A percentile compares a stretch with the other conserved stretches of the same genome.
Evolutionary conservation across 53 echinoderm and acorn worm genomes (phyloP).

Genomic region (Pentamera pediparva): DNA sequence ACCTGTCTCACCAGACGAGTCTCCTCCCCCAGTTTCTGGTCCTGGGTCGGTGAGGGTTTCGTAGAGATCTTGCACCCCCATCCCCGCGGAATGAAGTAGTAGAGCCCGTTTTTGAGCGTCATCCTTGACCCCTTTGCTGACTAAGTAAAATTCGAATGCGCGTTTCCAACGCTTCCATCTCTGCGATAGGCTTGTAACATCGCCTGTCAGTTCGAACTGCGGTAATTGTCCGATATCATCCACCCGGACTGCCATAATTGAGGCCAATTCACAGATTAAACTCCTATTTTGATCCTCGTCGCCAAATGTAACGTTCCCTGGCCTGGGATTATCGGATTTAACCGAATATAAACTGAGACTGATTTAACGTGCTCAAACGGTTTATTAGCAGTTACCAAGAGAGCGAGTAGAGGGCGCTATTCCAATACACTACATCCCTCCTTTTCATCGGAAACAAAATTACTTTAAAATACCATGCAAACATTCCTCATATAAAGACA

Average conservation of each 20-base stretch:
- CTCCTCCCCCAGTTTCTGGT: background rate
- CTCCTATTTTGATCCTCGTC: background rate
- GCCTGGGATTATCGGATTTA: too few relatives aligned
- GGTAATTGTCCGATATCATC: background rate
- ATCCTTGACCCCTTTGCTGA: constrained; percentile 21
- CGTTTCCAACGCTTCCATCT: constrained; percentile 29
- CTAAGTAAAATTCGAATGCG: constrained; percentile 28
- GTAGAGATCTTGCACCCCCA: constrained; percentile 35
- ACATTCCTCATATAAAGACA: too few relatives aligned
- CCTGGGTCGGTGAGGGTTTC: constrained; percentile 24
- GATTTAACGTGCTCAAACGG: too few relatives aligned
- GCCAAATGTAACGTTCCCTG: too few relatives aligned
- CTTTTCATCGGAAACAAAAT: too few relatives aligned
- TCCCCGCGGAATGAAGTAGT: constrained; percentile 35
- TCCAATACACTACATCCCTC: too few relatives aligned
- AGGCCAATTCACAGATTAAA: background rate
- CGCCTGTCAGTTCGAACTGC: background rate
- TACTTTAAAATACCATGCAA: too few relatives aligned
- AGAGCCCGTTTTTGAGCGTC: constrained; percentile 12
- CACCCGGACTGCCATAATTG: too few relatives aligned
- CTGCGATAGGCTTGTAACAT: background rate
- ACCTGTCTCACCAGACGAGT: background rate
- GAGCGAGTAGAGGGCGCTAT: too few relatives aligned
- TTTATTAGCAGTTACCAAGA: too few relatives aligned
- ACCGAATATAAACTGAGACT: too few relatives aligned